These are phyloP conservation scores for Saccopteryx leptura DNA, from an alignment of 2,113 vertebrate species.

Conservation along the genomic window DNA sequence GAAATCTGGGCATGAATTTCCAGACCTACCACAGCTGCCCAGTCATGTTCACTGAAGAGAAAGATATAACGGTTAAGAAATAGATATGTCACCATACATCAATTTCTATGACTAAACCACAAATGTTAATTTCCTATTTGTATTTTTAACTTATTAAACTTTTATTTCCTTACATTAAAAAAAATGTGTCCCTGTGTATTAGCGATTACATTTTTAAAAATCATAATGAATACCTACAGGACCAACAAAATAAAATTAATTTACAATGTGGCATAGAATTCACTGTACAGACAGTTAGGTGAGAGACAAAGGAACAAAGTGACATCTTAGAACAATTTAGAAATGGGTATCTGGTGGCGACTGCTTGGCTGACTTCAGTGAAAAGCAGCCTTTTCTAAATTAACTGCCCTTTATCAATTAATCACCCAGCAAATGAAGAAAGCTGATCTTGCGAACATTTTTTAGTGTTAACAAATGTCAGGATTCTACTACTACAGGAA, in stretches of 20 bases:
- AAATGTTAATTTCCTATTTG: constrained; percentile 50
- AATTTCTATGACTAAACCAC: constrained; percentile 43
- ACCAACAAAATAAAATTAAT: constrained; percentile 43
- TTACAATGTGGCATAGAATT: neutral
- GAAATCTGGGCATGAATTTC: constrained; percentile 98
- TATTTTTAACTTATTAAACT: constrained; percentile 58
- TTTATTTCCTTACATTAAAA: constrained; percentile 42
- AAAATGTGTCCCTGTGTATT: constrained; percentile 31
- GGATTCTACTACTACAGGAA: constrained; percentile 82
- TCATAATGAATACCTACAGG: constrained; percentile 38
- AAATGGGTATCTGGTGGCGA: constrained; percentile 82
- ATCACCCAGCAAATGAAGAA: constrained; percentile 82
- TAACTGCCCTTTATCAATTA: constrained; percentile 77
- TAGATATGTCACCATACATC: neutral
- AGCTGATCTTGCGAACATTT: constrained; percentile 75
- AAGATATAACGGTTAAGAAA: constrained; percentile 61
- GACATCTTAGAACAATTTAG: constrained; percentile 74
- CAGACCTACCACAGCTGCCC: constrained; percentile 96
- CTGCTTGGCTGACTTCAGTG: constrained; percentile 80
- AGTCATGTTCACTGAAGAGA: constrained; percentile 88
- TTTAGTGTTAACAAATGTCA: constrained; percentile 82
- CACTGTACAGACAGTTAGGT: neutral
- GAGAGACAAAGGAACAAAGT: constrained; percentile 62
- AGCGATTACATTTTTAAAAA: constrained; percentile 50
- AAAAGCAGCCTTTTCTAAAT: constrained; percentile 83